Base-by-base conservation (phyloP, 2,113 vertebrate species). In the Tapirus terrestris region DNA sequence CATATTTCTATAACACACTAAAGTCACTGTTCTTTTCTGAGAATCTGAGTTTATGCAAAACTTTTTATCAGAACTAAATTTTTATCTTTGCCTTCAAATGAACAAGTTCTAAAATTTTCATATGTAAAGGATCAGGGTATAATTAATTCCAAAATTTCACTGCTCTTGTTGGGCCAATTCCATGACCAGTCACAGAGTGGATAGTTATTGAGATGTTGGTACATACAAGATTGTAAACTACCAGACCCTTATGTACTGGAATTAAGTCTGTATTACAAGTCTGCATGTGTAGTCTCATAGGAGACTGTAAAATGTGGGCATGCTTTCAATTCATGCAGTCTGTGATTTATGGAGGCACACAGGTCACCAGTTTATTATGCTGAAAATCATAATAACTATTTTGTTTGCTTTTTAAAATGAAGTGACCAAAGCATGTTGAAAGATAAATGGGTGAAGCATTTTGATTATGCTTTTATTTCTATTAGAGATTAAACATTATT, bases 371-470 rank as follows among this genome's bases (percentile, higher is more conserved):
- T 97, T 95, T 98, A 79, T 98, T 98, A 87, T 98, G 94, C 94
- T 96, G 86, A 97, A 98, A 98, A 98, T 98, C 97, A 98, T 97
- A 98, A 98, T 97, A 89, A 96, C 63, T 61, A 17, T 92, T 98
- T 98, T 97, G 87, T 94, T 98, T 98, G n/a, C 88, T 93, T 96
- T 97, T 95, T 79, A 97, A 92, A 97, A 97, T 97, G 95, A 97
- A 98, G 97, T 97, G 97, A 97, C 81, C 87, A 36, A 98, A 98
- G 96, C 96, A 96, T 98, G 97, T 97, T 98, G 97, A 98, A 98
- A 98, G 98, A 97, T 98, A 98, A 98, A 98, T 96, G 98, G 96
- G 91, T 94, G 95, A 97, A 92, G 88, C 84, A 89, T 97, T 98
- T 98, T 97, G 96, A 98, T 97, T 97, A 97, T 96, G 95, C 91